Conservation (phyloP, 2,797 vertebrate species). For the Crenuchus spilurus region DNA sequence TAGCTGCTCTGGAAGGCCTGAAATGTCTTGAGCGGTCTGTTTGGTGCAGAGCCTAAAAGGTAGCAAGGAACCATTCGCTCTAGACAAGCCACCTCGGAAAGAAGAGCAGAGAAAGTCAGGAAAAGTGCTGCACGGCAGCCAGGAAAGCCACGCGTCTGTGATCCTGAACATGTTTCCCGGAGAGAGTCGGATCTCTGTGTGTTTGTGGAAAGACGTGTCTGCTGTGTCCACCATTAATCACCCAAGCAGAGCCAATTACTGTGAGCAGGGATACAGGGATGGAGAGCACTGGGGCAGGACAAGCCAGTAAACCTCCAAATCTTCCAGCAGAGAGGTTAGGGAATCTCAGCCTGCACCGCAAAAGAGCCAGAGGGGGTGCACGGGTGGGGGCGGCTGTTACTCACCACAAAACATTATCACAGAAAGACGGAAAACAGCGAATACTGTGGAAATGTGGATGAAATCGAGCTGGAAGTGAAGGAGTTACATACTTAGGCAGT, state of each 20-base stretch:
- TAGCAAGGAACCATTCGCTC: constrained; percentile 35
- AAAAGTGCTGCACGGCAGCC: background rate
- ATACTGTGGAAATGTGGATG: constrained; percentile 33
- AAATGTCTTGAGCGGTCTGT: constrained; percentile 66
- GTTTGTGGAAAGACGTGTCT: constrained; percentile 72
- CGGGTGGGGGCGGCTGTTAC: background rate
- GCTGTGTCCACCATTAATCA: constrained; percentile 77
- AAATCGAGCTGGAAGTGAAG: constrained; percentile 39
- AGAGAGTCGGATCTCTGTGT: constrained; percentile 59
- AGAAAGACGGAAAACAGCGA: constrained; percentile 24
- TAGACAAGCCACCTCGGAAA: constrained; percentile 41
- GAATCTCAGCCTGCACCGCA: constrained; percentile 50
- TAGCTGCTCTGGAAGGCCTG: constrained; percentile 60
- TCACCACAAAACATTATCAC: constrained; percentile 23
- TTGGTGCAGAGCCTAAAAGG: constrained; percentile 63
- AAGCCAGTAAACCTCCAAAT: constrained; percentile 66
- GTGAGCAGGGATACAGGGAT: constrained; percentile 51
- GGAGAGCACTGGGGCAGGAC: constrained; percentile 49
- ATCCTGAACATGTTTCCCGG: constrained; percentile 55
- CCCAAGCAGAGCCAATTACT: constrained; percentile 76
- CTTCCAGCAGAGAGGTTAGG: constrained; percentile 58
- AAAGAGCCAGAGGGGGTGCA: background rate
- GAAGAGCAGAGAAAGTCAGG: background rate
- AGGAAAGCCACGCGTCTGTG: constrained; percentile 47
- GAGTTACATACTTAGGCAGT: constrained; percentile 70